phyloP scores from a whole-genome alignment of 2,113 vertebrate species.

The Siniperca knerii region DNA sequence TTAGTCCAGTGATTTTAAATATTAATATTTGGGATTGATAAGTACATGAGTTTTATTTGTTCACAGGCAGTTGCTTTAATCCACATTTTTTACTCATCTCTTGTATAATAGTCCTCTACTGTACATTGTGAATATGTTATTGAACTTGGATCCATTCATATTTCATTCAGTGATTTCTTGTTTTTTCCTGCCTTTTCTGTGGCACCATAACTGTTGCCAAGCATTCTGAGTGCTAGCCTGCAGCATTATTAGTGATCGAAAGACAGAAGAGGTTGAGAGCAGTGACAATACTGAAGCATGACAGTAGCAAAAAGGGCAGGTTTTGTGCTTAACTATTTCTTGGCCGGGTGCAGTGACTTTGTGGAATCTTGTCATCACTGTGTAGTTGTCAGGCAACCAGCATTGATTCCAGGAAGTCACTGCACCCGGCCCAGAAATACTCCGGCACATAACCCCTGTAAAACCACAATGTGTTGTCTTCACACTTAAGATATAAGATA shows the following conservation, averaged over 20 bases:
- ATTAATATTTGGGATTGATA: background rate
- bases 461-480: background rate
- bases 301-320: background rate
- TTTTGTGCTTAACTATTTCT: background rate
- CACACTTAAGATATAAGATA: background rate
- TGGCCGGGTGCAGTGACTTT: slow-evolving; percentile 18
- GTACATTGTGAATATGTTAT: background rate
- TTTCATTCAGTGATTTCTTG: background rate
- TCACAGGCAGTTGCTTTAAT: background rate
- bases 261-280: background rate
- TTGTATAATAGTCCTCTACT: background rate
- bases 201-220: background rate
- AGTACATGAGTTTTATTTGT: background rate
- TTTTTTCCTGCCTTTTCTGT: background rate
- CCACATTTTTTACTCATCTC: background rate
- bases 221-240: background rate
- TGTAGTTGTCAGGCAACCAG: slow-evolving; percentile 36
- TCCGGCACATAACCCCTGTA: background rate
- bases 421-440: background rate
- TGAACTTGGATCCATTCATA: background rate
- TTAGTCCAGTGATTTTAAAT: background rate
- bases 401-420: background rate
- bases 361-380: slow-evolving; percentile 16
- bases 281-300: background rate
- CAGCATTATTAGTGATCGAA: background rate